phyloP scores from a whole-genome alignment of 2,797 vertebrate genomes.

The Acanthornis magna region DNA sequence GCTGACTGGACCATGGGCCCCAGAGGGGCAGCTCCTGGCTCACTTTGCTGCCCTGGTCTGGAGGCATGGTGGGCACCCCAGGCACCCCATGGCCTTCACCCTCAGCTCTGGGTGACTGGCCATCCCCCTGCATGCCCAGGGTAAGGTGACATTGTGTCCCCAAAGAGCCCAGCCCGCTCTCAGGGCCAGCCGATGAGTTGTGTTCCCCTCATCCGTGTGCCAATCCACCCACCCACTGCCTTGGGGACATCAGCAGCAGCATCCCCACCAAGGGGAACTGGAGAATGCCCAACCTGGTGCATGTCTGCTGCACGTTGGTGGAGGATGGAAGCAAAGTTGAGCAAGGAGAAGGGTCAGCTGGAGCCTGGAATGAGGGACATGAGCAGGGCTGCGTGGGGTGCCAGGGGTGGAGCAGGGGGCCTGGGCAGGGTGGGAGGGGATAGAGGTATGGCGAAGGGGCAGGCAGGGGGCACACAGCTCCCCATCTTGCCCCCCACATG shows the following conservation, averaged over 20 bases:
- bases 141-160: neutral
- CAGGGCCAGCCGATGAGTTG: neutral
- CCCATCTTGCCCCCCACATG: neutral
- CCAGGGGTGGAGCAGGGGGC: neutral
- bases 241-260: neutral
- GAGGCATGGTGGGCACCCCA: fast-evolving
- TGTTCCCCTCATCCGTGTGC: neutral
- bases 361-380: neutral
- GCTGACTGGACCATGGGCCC: neutral
- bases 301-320: neutral
- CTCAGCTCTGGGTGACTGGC: neutral
- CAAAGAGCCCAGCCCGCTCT: neutral
- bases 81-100: fast-evolving
- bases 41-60: neutral
- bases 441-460: neutral
- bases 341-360: neutral
- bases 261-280: neutral
- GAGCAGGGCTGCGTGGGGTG: neutral
- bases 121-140: neutral
- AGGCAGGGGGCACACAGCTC: neutral
- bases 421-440: fast-evolving
- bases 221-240: neutral
- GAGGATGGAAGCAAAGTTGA: neutral
- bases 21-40: neutral
- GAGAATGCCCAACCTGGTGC: neutral